phyloP scores from a whole-genome alignment of 2,797 vertebrate species.

The Gouania willdenowi region DNA sequence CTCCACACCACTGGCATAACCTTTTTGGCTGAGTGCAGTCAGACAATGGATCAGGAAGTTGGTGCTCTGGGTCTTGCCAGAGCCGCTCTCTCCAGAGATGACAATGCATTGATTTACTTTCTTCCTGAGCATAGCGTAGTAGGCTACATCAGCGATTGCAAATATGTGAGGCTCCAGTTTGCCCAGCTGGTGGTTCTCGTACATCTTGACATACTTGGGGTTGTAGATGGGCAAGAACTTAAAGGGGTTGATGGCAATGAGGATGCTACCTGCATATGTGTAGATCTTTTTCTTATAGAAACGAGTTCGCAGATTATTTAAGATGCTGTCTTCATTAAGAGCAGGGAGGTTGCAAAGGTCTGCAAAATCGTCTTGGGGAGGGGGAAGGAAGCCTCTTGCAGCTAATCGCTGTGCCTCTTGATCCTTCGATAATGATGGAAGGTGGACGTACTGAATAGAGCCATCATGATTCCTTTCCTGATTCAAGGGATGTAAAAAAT shows the following conservation, averaged over 20 bases:
- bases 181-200: conserved; percentile 96
- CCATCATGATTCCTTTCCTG: conserved; percentile 88
- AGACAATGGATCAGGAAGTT: conserved; percentile 99
- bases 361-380: conserved; percentile 85
- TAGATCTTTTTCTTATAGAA: conserved; percentile 96
- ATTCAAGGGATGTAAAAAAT: background rate
- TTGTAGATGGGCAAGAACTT: conserved; percentile 98
- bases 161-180: conserved; percentile 98
- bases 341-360: conserved; percentile 92
- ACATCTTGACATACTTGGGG: conserved; percentile 98
- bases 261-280: conserved; percentile 95
- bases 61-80: conserved; percentile 97
- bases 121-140: conserved; percentile 96
- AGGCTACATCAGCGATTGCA: conserved; percentile 94
- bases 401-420: conserved; percentile 78
- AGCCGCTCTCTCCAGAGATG: conserved; percentile 97
- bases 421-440: conserved; percentile 78
- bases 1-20: conserved; percentile 95
- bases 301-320: conserved; percentile 87
- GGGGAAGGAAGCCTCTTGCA: conserved; percentile 90
- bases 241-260: conserved; percentile 97
- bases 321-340: conserved; percentile 85
- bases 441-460: conserved; percentile 85
- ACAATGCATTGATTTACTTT: conserved; percentile 94
- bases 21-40: conserved; percentile 96